Conservation (phyloP, 2,888 invertebrate species). For the Hydroisotoma schaefferi region DNA sequence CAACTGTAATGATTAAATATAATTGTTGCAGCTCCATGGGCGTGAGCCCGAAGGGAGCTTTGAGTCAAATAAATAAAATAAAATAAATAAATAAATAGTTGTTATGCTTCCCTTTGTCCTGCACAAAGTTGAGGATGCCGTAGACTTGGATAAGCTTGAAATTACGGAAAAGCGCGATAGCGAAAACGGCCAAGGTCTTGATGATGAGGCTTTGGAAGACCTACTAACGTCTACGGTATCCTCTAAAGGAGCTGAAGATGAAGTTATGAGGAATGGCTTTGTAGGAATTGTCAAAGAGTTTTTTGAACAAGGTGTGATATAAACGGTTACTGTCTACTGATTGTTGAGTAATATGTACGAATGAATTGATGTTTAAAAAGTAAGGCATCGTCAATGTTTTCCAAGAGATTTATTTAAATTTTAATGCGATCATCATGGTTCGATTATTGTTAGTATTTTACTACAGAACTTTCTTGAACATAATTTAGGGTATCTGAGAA, state of each 20-base stretch:
- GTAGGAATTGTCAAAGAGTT: slow-evolving; percentile 9
- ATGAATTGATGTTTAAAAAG: too few species aligned
- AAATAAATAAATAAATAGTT: too few species aligned
- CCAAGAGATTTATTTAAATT: too few species aligned
- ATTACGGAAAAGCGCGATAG: not conserved
- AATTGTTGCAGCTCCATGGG: too few species aligned
- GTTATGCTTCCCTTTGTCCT: slow-evolving; percentile 19
- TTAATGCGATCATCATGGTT: not conserved
- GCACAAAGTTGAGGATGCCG: slow-evolving; percentile 2
- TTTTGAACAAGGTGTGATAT: slow-evolving; percentile 24
- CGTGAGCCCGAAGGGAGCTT: too few species aligned
- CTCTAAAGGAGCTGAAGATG: slow-evolving; percentile 4
- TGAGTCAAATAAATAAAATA: too few species aligned
- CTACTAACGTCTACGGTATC: not conserved
- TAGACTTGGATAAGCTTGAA: slow-evolving; percentile 19
- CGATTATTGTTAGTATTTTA: not conserved
- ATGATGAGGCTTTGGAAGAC: slow-evolving; percentile 3
- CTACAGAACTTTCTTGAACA: not conserved
- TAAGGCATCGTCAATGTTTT: too few species aligned
- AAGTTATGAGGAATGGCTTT: slow-evolving; percentile 13
- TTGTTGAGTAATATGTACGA: not conserved
- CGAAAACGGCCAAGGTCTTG: not conserved
- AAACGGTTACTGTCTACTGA: slow-evolving; percentile 6
- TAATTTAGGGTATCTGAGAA: not conserved
- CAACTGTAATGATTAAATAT: too few species aligned